Evolutionary conservation across 2,797 vertebrate genomes (phyloP), one percentile per base, ranked within the genome.

Genomic region (Oreochromis grahami): DNA sequence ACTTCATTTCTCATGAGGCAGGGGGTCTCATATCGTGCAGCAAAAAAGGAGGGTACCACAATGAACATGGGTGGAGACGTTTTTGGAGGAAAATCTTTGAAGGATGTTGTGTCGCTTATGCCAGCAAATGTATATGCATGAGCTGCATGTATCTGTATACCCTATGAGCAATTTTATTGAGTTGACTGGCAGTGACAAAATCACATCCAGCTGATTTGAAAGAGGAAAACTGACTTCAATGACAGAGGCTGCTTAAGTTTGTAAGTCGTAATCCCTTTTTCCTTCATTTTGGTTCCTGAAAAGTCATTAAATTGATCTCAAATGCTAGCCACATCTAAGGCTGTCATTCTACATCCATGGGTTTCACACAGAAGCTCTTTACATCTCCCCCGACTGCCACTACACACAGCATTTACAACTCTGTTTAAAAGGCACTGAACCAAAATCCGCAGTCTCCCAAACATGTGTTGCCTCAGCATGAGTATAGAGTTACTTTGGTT

Each of bases 321-420:
- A 95, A 95, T 81, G 81, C 74, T 36, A 78, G 78, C 95, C 95
- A 95, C 95, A 95, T 95, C 92, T 88, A 12, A 95, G 80, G 55
- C 77, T 85, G 85, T 89, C 81, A 76, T 76, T 86, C 86, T 88
- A 78, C 87, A 83, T 85, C 76, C 63, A 17, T 78, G 79, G 60
- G 74, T 86, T 91, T 89, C 84, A 88, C 87, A 81, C 90, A 88
- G 80, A 86, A 86, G 83, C 87, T 78, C 90, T 38, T 85, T 68
- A 81, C 84, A 86, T 51, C 82, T 82, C 80, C 86, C 84, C 78
- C 84, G 79, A 78, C 86, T n/a, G 5, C 87, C 89, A 90, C 94
- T 87, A 91, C 91, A 94, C 92, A 93, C 91, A 87, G 76, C 84
- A 88, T 95, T 94, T 93, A 95, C 88, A 83, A 79, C 90, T 85